Conservation (phyloP, 2,888 invertebrate species). For the Taphrorychus bicolor region DNA sequence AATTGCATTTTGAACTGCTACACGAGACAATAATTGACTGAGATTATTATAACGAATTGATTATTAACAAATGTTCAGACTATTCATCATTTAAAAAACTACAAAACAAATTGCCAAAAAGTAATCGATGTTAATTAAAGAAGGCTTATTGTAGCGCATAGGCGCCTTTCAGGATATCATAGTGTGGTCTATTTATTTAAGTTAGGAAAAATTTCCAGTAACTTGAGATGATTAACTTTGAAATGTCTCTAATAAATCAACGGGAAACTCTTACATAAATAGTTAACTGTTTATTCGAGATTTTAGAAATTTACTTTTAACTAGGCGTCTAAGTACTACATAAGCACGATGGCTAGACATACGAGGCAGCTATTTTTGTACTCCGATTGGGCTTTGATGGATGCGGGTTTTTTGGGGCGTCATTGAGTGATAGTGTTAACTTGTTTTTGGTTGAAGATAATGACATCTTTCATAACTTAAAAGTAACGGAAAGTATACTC, state of each 20-base stretch:
- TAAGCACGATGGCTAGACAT: too few relatives aligned
- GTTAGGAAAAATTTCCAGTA: neutral
- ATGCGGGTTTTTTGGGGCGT: too few relatives aligned
- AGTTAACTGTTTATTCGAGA: constrained; percentile 29
- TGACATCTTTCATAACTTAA: too few relatives aligned
- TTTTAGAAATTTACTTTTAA: constrained; percentile 15
- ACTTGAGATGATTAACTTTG: constrained; percentile 20
- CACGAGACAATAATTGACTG: neutral
- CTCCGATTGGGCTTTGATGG: too few relatives aligned
- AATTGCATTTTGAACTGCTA: constrained; percentile 3
- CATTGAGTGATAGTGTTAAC: too few relatives aligned
- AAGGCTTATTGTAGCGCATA: neutral
- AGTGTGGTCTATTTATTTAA: neutral
- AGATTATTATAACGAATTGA: constrained; percentile 1
- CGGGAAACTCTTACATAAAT: constrained; percentile 22
- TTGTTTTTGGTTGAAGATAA: too few relatives aligned
- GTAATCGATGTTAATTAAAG: neutral
- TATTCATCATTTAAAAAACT: too few relatives aligned
- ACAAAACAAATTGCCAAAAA: neutral
- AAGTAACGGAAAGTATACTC: too few relatives aligned
- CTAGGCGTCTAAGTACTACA: constrained; percentile 12
- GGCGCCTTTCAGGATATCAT: neutral
- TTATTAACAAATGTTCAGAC: too few relatives aligned
- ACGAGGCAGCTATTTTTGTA: too few relatives aligned
- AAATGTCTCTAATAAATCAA: constrained; percentile 22